Evolutionary conservation across 2,888 invertebrate genomes (phyloP).

Genomic region (Polydrusus cervinus): DNA sequence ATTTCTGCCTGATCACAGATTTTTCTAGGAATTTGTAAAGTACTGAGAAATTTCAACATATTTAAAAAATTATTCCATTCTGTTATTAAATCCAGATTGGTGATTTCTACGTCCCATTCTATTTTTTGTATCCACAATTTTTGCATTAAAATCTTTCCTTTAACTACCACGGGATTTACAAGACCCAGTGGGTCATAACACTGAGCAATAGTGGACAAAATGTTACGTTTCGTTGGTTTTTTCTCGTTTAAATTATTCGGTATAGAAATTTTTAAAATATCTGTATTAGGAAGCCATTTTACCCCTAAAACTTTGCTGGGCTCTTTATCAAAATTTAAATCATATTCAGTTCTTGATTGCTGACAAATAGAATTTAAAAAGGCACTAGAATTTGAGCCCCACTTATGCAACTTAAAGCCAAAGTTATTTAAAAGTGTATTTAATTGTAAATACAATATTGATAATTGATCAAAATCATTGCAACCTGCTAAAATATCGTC

Average conservation of each 20-base stretch:
- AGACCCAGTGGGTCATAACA: conserved; percentile 15
- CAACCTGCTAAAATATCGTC: too few relatives aligned
- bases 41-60: not conserved
- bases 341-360: too few relatives aligned
- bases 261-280: not conserved
- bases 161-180: conserved; percentile 25
- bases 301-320: not conserved
- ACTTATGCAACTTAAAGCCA: too few relatives aligned
- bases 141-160: too few relatives aligned
- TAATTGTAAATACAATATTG: too few relatives aligned
- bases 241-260: not conserved
- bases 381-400: too few relatives aligned
- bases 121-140: not conserved
- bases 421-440: too few relatives aligned
- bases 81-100: not conserved
- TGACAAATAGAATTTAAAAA: too few relatives aligned
- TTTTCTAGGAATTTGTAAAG: not conserved
- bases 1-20: not conserved
- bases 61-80: conserved; percentile 1
- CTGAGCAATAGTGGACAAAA: not conserved
- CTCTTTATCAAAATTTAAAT: not conserved
- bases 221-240: not conserved
- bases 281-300: not conserved
- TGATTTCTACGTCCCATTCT: not conserved
- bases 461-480: too few relatives aligned